Evolutionary conservation across 2,113 vertebrate genomes (phyloP).

Genomic region (Gymnobelideus leadbeateri): DNA sequence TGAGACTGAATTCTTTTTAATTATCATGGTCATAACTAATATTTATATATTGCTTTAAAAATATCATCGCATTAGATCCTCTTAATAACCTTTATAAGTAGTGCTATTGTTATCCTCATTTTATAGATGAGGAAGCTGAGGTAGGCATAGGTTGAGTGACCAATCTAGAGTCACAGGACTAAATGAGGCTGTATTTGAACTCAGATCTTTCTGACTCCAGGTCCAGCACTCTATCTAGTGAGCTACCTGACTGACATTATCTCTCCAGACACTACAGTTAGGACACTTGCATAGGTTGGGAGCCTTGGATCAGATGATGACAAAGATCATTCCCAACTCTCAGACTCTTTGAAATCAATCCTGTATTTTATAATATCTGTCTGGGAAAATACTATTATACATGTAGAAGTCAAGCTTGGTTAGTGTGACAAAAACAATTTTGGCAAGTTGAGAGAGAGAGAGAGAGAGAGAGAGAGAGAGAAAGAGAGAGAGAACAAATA

Average conservation of each 20-base stretch:
- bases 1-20: background rate
- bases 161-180: background rate
- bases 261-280: background rate
- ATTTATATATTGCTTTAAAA: background rate
- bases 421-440: too few relatives aligned
- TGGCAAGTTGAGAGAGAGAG: background rate
- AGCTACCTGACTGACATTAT: background rate
- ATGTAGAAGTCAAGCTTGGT: too few relatives aligned
- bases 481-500: background rate
- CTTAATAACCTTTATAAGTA: too few relatives aligned
- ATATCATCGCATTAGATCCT: background rate
- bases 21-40: background rate
- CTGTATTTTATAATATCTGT: too few relatives aligned
- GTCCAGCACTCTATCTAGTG: background rate
- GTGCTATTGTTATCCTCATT: background rate
- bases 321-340: too few relatives aligned
- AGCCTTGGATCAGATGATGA: too few relatives aligned
- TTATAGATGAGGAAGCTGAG: background rate
- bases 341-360: too few relatives aligned
- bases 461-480: background rate
- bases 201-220: background rate
- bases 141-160: background rate
- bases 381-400: too few relatives aligned
- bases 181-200: background rate
- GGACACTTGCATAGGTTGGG: too few relatives aligned